Evolutionary conservation across 2,888 invertebrate genomes (phyloP), one percentile per base, ranked within the genome.

Genomic region (Scotopteryx bipunctaria): DNA sequence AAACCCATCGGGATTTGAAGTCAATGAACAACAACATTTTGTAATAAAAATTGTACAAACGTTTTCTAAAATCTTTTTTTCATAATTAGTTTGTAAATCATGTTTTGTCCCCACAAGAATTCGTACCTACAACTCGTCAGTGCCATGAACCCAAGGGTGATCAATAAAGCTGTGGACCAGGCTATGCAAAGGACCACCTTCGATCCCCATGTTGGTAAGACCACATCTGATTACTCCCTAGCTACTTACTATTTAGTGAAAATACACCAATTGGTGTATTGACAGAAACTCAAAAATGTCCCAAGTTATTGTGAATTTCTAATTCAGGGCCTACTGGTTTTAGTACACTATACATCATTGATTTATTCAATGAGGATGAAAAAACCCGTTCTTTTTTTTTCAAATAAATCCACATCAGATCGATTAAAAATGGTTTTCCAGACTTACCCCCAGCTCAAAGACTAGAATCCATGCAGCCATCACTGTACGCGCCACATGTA

Each of bases 31-130:
- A 38, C 5, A 46, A 47, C 11, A 33, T 40, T 47, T 47, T 23
- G 5, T 38, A 19, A 14, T 16, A 36, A 40, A 37, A 50, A 15
- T 38, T 54, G n/a, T 55, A 47, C 45, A 52, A 16, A 37, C n/a
- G 38, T 52, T 49, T 53, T 49, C 8, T 40, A 54, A 51, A 48
- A 44, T 38, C 21, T 5, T 33, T 38, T 46, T 42, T 38, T n/a
- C n/a, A n/a, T n/a, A n/a, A n/a, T n/a, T 42, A 17, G 13, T 27
- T 35, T 33, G 16, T 16, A n/a, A 67, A 77, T 42, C 57, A 89
- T 90, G 90, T 88, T 86, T 66, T 77, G 81, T 49, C 76, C 84
- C 0, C 68, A 86, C 53, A 86, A 84, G 49, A 89, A 90, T 53
- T 86, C 89, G 0, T 90, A 85, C 38, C 70, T 90, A 0, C 90